Evolutionary conservation across 2,888 invertebrate species (phyloP).

Genomic region (Aporophyla lueneburgensis): DNA sequence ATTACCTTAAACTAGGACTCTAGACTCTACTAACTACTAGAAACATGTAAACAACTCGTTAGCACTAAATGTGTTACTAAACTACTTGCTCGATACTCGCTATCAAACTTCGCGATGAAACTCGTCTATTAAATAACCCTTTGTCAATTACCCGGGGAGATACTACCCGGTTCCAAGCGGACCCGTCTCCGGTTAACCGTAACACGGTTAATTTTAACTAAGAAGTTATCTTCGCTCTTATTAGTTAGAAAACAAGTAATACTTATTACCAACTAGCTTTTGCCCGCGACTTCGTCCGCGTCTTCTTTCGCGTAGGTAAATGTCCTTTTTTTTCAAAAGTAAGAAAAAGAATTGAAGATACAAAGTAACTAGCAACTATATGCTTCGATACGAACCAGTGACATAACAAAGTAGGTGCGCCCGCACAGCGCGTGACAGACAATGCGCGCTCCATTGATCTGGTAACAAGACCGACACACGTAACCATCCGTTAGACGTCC

Average conservation of each 20-base stretch:
- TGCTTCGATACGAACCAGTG: slow-evolving; percentile 3
- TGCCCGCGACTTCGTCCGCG: no score
- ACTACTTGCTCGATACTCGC: not conserved
- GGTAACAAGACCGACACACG: slow-evolving; percentile 19
- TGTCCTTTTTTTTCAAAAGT: no score
- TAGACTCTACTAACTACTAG: not conserved
- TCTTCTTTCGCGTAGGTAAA: no score
- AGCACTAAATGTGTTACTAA: slow-evolving; percentile 22
- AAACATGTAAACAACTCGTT: slow-evolving; percentile 2
- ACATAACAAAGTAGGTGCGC: slow-evolving; percentile 47
- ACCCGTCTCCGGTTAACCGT: slow-evolving; percentile 10
- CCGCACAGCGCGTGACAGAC: slow-evolving; percentile 42
- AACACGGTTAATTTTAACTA: slow-evolving; percentile 26
- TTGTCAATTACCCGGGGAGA: slow-evolving; percentile 29
- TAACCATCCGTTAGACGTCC: slow-evolving; percentile 9
- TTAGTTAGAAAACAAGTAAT: no score
- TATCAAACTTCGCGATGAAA: slow-evolving; percentile 17
- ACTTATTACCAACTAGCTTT: no score
- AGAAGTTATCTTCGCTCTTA: slow-evolving; percentile 33
- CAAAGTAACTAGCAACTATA: not conserved
- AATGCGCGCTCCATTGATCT: slow-evolving; percentile 45
- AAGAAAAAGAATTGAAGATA: not conserved
- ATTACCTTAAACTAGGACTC: not conserved
- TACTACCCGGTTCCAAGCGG: slow-evolving; percentile 2
- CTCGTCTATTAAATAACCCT: slow-evolving; percentile 15